phyloP scores from a whole-genome alignment of 1,140 invertebrate genomes.

The Heterodera schachtii region DNA sequence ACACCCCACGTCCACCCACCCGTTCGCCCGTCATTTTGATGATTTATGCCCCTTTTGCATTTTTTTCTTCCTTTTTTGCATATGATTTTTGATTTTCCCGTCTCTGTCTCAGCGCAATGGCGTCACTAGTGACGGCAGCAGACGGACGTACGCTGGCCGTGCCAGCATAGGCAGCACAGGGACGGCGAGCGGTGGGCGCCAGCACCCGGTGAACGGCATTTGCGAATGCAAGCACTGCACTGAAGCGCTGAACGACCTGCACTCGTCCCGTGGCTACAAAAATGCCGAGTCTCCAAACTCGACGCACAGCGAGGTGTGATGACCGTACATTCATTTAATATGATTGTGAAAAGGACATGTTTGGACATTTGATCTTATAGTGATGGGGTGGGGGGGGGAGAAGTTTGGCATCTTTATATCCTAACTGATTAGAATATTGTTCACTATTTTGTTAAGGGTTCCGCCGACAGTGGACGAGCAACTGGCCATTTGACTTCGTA shows the following conservation, averaged over 20 bases:
- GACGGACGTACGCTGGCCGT: constrained; percentile 9
- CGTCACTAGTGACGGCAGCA: too few species aligned
- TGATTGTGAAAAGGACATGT: constrained; percentile 31
- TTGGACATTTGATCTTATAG: constrained; percentile 2
- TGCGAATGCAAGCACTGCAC: constrained; percentile 21
- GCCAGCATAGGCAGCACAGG: constrained; percentile 16
- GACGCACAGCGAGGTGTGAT: constrained; percentile 48
- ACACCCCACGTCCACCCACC: too few species aligned
- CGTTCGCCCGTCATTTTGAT: neutral
- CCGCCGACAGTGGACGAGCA: constrained; percentile 52
- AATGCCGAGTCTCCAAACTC: constrained; percentile 51
- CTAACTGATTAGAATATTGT: too few species aligned
- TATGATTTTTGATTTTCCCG: too few species aligned
- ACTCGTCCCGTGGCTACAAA: constrained; percentile 38
- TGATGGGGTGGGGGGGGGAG: too few species aligned
- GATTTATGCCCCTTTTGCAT: neutral
- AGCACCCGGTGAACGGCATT: constrained; percentile 30
- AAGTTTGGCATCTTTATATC: too few species aligned
- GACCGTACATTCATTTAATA: constrained; percentile 2
- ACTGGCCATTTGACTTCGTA: constrained; percentile 47
- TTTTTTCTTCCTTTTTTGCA: neutral
- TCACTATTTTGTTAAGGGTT: constrained; percentile 38
- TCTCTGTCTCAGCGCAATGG: too few species aligned
- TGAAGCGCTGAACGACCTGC: constrained; percentile 18
- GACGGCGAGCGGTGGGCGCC: constrained; percentile 6